Conservation (phyloP, 2,888 invertebrate genomes). For the Acanthacorydalis orientalis region DNA sequence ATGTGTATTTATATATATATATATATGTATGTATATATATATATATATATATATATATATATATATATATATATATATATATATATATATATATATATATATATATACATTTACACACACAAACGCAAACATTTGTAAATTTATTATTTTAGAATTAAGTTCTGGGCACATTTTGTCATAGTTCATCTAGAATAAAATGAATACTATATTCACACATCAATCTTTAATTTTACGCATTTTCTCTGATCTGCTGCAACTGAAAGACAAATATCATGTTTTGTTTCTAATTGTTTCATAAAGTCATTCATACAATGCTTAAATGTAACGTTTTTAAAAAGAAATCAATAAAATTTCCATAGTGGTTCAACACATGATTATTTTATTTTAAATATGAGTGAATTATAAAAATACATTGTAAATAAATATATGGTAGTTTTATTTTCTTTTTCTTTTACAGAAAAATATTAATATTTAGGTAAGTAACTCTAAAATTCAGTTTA, state of each 20-base stretch:
- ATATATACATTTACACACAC: too few species aligned
- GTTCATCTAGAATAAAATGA: background rate
- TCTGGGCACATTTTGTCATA: background rate
- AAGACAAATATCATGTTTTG: background rate
- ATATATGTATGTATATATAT: background rate
- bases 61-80: background rate
- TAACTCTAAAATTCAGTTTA: too few species aligned
- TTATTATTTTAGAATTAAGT: background rate
- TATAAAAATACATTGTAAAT: too few species aligned
- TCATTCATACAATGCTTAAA: constrained; percentile 26
- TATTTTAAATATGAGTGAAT: too few species aligned
- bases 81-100: background rate
- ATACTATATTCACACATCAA: background rate
- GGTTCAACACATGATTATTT: background rate
- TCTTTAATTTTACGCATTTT: background rate
- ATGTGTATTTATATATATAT: background rate
- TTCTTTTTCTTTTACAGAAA: too few species aligned
- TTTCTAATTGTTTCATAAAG: constrained; percentile 7
- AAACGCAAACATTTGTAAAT: background rate
- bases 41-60: background rate
- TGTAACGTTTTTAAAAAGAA: constrained; percentile 28
- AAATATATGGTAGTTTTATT: too few species aligned
- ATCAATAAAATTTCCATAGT: constrained; percentile 35
- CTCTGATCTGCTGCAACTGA: background rate
- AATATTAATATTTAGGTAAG: too few species aligned